Evolutionary conservation across 2,888 invertebrate species (phyloP).

Genomic region (Arrhopalites spinosus): DNA sequence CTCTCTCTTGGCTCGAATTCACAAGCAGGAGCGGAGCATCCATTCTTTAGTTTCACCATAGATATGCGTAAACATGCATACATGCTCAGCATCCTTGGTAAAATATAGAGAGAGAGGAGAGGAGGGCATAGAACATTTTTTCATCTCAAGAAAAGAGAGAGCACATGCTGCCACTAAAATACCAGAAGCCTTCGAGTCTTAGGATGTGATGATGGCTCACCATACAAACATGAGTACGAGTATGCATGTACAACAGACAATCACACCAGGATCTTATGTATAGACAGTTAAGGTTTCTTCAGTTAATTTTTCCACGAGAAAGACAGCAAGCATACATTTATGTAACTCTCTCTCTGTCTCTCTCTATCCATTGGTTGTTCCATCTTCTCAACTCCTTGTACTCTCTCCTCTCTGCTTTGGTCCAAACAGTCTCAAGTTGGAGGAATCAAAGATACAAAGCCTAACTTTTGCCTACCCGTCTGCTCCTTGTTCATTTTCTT

Average conservation of each 20-base stretch:
- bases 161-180: slow-evolving; percentile 42
- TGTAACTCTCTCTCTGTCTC: slow-evolving; percentile 4
- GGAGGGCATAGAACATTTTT: slow-evolving; percentile 24
- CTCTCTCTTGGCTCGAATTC: slow-evolving; percentile 22
- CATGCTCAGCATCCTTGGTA: slow-evolving; percentile 6
- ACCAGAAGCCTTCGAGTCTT: slow-evolving; percentile 35
- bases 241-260: slow-evolving; percentile 11
- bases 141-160: slow-evolving; percentile 23
- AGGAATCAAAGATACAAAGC: slow-evolving; percentile 28
- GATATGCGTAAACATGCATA: neutral
- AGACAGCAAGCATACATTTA: slow-evolving; percentile 15
- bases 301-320: slow-evolving; percentile 15
- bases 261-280: slow-evolving; percentile 23
- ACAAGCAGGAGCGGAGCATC: neutral
- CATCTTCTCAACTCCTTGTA: neutral
- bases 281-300: slow-evolving; percentile 18
- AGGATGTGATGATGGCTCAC: slow-evolving; percentile 38
- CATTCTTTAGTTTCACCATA: neutral
- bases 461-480: neutral
- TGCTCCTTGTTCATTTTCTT: neutral
- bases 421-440: neutral
- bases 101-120: no score
- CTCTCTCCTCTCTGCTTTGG: slow-evolving; percentile 14
- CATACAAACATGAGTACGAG: slow-evolving; percentile 34
- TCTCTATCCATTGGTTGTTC: slow-evolving; percentile 6